Conservation (phyloP, 1,140 invertebrate genomes). For the Drosophila takahashii region DNA sequence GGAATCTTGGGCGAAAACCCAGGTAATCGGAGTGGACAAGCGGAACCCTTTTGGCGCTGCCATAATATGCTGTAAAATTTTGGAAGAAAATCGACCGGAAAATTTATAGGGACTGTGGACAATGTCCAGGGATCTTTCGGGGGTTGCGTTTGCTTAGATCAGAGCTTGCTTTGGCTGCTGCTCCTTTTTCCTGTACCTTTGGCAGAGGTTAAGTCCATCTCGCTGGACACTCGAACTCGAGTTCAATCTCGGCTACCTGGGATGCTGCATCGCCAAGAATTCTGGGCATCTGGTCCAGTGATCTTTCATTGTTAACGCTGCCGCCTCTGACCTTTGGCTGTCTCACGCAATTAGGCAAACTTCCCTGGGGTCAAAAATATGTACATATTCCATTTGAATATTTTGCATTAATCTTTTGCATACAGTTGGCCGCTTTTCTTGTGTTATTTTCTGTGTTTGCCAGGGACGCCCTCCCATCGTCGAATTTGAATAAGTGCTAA, state of each 20-base stretch:
- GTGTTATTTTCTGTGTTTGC: constrained; percentile 9
- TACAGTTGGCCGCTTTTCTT: constrained; percentile 27
- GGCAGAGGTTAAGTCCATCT: constrained; percentile 57
- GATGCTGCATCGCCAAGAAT: constrained; percentile 15
- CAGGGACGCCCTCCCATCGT: constrained; percentile 10
- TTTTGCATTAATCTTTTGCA: constrained; percentile 57
- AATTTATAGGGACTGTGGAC: constrained; percentile 56
- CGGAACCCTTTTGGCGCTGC: constrained; percentile 65
- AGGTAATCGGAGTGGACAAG: constrained; percentile 58
- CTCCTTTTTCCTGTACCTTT: too few species aligned
- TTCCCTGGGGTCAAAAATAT: constrained; percentile 66
- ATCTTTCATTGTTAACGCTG: constrained; percentile 43
- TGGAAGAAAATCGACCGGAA: constrained; percentile 71
- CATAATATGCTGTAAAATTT: constrained; percentile 61
- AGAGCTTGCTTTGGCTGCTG: constrained; percentile 37
- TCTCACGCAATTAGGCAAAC: constrained; percentile 72
- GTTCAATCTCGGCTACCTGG: constrained; percentile 52
- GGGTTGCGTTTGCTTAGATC: constrained; percentile 47
- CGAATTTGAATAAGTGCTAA: constrained; percentile 81
- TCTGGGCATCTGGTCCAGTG: constrained; percentile 44
- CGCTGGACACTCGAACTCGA: constrained; percentile 60
- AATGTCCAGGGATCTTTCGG: constrained; percentile 44
- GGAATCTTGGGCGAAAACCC: constrained; percentile 14
- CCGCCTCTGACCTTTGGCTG: constrained; percentile 63
- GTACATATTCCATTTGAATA: constrained; percentile 60